Evolutionary conservation across 2,113 vertebrate genomes (phyloP), one percentile per base, ranked within the genome.

Genomic region (Tetrax tetrax): DNA sequence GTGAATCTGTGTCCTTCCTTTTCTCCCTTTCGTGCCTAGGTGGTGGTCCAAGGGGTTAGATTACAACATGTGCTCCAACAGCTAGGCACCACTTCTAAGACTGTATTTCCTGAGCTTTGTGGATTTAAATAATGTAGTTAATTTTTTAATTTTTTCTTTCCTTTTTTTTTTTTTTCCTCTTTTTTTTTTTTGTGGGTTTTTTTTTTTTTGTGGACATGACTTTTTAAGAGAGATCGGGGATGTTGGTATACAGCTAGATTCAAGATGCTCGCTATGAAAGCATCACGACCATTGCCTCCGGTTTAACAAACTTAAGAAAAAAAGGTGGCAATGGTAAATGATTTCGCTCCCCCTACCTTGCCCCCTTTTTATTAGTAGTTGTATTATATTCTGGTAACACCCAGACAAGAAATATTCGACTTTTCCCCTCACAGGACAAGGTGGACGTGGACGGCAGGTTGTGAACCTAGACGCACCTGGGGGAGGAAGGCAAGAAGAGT

Each of bases 341-440:
- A 93, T 84, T 90, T 97, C 2, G 7, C 78, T 82, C n/a, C 64
- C 87, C 22, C 64, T 87, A 68, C 64, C 69, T 96, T 93, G 50
- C 77, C 91, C 89, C 45, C 78, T 91, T 84, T 95, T 37, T 97
- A 47, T 85, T 97, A 98, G 92, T 95, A 98, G 93, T 95, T 16
- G 29, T 76, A 50, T 95, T 97, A 66, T 94, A 90, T 97, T 97
- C 54, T 97, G 96, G 86, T 97, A 97, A 97, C 86, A 98, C 61
- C 89, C 96, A 97, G 96, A 96, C 89, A 96, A 98, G 96, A 97
- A 97, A 95, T 96, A 96, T 89, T 97, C 54, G 77, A 97, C 97
- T 98, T 97, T 98, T 97, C 94, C 83, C 91, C 91, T 97, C 95
- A 97, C 98, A 98, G 98, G 98, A 97, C 97, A 98, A 97, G 92